Evolutionary conservation across 2,113 vertebrate species (phyloP).

Genomic region (Sceloporus undulatus): DNA sequence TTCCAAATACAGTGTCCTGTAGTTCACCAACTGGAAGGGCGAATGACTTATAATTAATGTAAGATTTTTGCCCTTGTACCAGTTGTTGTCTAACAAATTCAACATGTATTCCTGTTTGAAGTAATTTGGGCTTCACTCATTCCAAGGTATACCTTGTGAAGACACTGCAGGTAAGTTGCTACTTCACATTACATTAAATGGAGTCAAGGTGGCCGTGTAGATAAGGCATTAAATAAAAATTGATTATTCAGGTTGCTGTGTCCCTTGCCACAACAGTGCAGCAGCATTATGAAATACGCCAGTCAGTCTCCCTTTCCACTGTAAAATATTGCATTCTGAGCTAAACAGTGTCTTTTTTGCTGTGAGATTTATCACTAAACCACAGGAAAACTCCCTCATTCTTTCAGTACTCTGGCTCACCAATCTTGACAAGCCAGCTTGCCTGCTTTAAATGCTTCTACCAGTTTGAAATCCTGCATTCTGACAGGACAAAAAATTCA

Average conservation of each 20-base stretch:
- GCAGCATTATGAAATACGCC: background rate
- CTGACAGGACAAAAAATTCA: background rate
- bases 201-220: background rate
- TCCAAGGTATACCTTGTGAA: background rate
- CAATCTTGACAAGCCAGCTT: conserved; percentile 2
- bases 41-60: background rate
- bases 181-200: conserved; percentile 5
- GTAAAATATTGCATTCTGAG: conserved; percentile 5
- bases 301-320: background rate
- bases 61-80: background rate
- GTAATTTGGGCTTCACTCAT: background rate
- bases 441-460: background rate
- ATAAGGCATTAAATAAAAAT: conserved; percentile 19
- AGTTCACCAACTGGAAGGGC: background rate
- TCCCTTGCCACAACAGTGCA: background rate
- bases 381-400: background rate
- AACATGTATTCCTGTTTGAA: background rate
- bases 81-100: background rate
- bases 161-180: background rate
- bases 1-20: background rate
- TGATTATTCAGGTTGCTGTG: conserved; percentile 13
- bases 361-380: background rate
- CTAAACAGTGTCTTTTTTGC: conserved; percentile 8
- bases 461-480: conserved; percentile 22
- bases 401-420: background rate